Base-by-base conservation (phyloP, 1,140 invertebrate genomes). In the Lysiphlebus fabarum region DNA sequence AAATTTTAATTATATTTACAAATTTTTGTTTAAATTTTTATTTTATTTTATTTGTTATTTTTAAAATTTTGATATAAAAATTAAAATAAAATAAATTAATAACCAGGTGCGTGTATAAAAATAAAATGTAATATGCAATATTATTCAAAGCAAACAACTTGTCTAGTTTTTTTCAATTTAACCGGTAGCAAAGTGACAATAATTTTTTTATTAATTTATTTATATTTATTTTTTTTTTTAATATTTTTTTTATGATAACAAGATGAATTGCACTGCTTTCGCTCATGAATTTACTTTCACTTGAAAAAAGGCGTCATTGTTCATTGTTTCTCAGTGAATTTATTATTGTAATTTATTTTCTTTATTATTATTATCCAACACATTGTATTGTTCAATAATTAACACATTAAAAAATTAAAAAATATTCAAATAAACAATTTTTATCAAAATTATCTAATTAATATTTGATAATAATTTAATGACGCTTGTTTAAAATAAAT, bases 231-330 rank as follows among this genome's bases (percentile, higher is more conserved):
- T 26, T 26, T 26, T 26, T 26, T 26, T 26, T 1, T 0, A 0
- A 0, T 4, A 2, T 26, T 26, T 26, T 45, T 45, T 11, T 44
- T 40, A 38, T 26, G 56, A 62, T 58, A 62, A 58, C 53, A 17
- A 48, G 12, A 57, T 26, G 41, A 57, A 50, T 57, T 14, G 49
- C 10, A 33, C 64, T 58, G 63, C 59, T 65, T 65, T 62, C 63
- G 48, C 62, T 57, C 56, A 53, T 49, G 45, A 47, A 58, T 60
- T 53, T 62, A 69, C 67, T 69, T 69, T 69, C 67, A 63, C 67
- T 58, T 53, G 36, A 11, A 51, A 51, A 60, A 42, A 55, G 53
- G 53, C 58, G 53, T 59, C 50, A 60, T 60, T 60, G 58, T 60
- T 33, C 58, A 60, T 60, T 60, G 69, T 71, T 63, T 67, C 47